Evolutionary conservation across 1,140 invertebrate genomes (phyloP).

Genomic region (Caenorhabditis inopinata): DNA sequence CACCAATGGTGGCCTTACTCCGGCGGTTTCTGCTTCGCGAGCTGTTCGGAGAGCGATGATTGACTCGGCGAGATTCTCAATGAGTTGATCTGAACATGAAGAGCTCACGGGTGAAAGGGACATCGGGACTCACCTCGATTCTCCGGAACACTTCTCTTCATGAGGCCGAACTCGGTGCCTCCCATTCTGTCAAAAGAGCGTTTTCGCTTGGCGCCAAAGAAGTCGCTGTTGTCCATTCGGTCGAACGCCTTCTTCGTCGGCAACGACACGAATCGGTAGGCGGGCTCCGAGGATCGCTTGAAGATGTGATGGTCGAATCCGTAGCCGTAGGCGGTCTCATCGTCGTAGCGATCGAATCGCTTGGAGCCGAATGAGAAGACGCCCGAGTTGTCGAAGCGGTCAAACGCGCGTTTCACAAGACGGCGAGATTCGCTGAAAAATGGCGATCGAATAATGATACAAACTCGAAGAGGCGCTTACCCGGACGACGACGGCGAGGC

Average conservation of each 20-base stretch:
- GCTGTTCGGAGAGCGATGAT: background rate
- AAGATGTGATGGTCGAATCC: background rate
- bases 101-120: too few species aligned
- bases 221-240: slow-evolving; percentile 1
- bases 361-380: slow-evolving; percentile 21
- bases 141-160: background rate
- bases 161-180: slow-evolving; percentile 10
- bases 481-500: background rate
- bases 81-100: slow-evolving; percentile 25
- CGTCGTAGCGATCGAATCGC: slow-evolving; percentile 27
- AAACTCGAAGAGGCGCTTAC: background rate
- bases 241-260: slow-evolving; percentile 8
- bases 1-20: background rate
- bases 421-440: background rate
- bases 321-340: slow-evolving; percentile 1
- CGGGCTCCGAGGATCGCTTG: background rate
- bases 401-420: background rate
- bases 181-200: background rate
- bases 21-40: background rate
- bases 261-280: background rate
- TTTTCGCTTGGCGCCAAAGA: slow-evolving; percentile 6
- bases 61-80: slow-evolving; percentile 4
- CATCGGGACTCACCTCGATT: background rate
- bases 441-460: too few species aligned
- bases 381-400: slow-evolving; percentile 13